Conservation (phyloP, 30 jellyfish, hydroid and myxozoan species). For the Hydra vulgaris region DNA sequence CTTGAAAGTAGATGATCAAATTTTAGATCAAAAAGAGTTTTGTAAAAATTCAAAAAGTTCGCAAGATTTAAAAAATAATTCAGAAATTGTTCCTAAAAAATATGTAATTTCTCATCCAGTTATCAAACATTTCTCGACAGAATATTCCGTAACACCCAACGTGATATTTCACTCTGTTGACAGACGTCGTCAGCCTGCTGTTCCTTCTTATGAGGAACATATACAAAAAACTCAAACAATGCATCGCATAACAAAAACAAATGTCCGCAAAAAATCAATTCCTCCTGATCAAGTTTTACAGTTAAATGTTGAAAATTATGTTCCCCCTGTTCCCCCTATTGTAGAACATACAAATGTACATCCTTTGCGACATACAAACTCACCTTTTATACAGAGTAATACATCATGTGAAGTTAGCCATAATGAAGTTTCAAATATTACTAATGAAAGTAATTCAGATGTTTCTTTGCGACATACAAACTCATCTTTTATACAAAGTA, state of each 20-base stretch:
- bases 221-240: constrained; percentile 51
- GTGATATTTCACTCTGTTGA: constrained; percentile 33
- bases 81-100: constrained; percentile 11
- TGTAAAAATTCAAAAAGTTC: not conserved
- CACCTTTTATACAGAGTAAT: too few species aligned
- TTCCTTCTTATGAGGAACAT: constrained; percentile 84
- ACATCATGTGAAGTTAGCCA: too few species aligned
- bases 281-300: constrained; percentile 17
- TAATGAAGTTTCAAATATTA: too few species aligned
- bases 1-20: not conserved
- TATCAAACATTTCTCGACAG: constrained; percentile 34
- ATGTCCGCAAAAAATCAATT: constrained; percentile 7
- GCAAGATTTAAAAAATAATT: not conserved
- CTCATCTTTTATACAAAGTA: too few species aligned
- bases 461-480: too few species aligned
- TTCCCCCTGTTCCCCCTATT: constrained; percentile 9
- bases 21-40: constrained; percentile 1
- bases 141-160: constrained; percentile 42
- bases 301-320: constrained; percentile 9
- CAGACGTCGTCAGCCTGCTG: constrained; percentile 67
- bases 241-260: constrained; percentile 32
- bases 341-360: too few species aligned
- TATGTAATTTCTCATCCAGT: constrained; percentile 28
- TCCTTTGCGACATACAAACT: too few species aligned
- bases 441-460: too few species aligned